These are phyloP conservation scores for Hypsopygia costalis DNA, from an alignment of 2,888 invertebrate genomes.

Conservation along the genomic window DNA sequence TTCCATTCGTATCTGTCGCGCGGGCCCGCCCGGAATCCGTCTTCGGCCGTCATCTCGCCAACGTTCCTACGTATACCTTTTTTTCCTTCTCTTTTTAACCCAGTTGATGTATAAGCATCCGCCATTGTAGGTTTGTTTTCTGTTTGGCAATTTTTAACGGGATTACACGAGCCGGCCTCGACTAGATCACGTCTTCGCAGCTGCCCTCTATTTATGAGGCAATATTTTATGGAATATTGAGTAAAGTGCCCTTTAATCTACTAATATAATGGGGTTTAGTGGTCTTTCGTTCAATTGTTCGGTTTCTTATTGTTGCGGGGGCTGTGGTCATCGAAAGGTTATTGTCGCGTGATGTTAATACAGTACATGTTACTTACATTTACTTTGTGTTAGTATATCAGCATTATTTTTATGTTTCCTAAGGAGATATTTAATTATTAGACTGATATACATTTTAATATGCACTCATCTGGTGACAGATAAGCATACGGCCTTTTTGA, in stretches of 20 bases:
- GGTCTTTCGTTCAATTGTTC: conserved; percentile 55
- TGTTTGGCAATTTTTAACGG: conserved; percentile 78
- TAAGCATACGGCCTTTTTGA: no score
- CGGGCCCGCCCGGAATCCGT: conserved; percentile 56
- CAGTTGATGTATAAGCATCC: conserved; percentile 64
- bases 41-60: conserved; percentile 58
- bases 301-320: conserved; percentile 54
- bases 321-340: conserved; percentile 42
- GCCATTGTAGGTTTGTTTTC: conserved; percentile 71
- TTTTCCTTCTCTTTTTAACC: conserved; percentile 57
- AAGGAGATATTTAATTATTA: no score
- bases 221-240: conserved; percentile 79
- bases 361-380: not conserved
- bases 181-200: conserved; percentile 71
- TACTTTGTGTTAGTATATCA: not conserved
- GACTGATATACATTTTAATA: no score
- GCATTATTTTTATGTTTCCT: no score
- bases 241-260: conserved; percentile 79
- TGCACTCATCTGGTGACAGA: no score
- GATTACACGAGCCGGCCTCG: conserved; percentile 57
- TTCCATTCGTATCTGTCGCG: conserved; percentile 76
- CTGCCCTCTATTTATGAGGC: conserved; percentile 74
- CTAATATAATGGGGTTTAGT: conserved; percentile 70
- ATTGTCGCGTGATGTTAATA: conserved; percentile 31
- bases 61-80: conserved; percentile 44